Conservation (phyloP, 2,113 vertebrate genomes). For the Cottus gobio region DNA sequence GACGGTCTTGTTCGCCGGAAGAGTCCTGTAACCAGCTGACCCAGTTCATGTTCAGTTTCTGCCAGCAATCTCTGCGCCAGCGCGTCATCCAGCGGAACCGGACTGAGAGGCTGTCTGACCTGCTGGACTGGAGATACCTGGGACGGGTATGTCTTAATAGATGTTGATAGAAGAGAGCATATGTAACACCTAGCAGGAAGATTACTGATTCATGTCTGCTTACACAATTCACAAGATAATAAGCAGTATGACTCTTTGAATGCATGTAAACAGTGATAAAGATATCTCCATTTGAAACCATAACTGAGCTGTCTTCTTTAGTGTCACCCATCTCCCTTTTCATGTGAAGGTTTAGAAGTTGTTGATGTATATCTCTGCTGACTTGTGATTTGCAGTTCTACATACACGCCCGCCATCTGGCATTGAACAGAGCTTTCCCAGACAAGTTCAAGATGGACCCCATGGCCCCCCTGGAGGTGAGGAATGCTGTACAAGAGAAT, state of each 20-base stretch:
- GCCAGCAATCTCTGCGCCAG: slow-evolving; percentile 95
- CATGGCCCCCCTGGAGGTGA: slow-evolving; percentile 86
- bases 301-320: neutral
- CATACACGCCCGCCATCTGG: slow-evolving; percentile 89
- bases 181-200: neutral
- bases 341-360: neutral
- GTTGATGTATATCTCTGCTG: neutral
- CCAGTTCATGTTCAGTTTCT: slow-evolving; percentile 94
- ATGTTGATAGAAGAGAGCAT: neutral
- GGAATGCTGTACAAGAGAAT: neutral
- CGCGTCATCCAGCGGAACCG: slow-evolving; percentile 96
- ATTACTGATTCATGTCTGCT: neutral
- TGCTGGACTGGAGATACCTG: slow-evolving; percentile 96
- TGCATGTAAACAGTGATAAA: neutral
- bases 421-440: slow-evolving; percentile 93
- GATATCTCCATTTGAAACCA: neutral
- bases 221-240: neutral
- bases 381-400: slow-evolving; percentile 87
- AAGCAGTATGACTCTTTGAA: neutral
- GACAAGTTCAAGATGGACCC: slow-evolving; percentile 90
- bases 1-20: slow-evolving; percentile 91
- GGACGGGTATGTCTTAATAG: slow-evolving; percentile 85
- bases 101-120: slow-evolving; percentile 93
- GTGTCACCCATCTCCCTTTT: neutral
- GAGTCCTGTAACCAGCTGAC: slow-evolving; percentile 97